Base-by-base conservation (phyloP, 2,113 vertebrate genomes). In the Scomber japonicus region DNA sequence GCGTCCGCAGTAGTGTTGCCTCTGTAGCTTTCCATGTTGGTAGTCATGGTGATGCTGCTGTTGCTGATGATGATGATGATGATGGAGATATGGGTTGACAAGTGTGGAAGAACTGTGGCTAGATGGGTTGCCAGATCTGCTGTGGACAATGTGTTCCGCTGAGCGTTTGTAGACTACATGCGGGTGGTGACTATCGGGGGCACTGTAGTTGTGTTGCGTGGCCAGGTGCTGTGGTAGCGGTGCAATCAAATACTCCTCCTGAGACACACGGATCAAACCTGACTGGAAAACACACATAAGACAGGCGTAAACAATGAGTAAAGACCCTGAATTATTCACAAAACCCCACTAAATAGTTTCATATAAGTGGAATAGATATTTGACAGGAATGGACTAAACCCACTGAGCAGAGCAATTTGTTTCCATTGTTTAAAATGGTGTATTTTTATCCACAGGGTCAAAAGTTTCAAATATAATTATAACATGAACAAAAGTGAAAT, bases 1-100 rank as follows among this genome's bases (percentile, higher is more conserved):
- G 92, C 92, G 97, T 96, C 98, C 98, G 95, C 98, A 99, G 95
- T 97, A 99, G 89, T 99, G 97, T 81, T 97, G 97, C 93, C 93
- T 98, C 92, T 94, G 96, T 78, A 93, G 86, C 88, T 89, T 96
- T 85, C 89, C 87, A 3, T 90, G 95, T 73, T 85, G 93, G 88
- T 88, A 86, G 71, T 82, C 85, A 71, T 87, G 90, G 10, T 81
- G 94, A 53, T 56, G 94, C 16, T 85, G 89, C 24, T 61, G 91
- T 21, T 81, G 72, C 9, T 79, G 93, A 40, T 63, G 91, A 67
- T 89, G 87, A 46, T 80, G 87, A 46, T 80, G 86, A 51, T 81
- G 91, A 16, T 92, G 81, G 70, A 65, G 50, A 69, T 85, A 89
- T 51, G 81, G 82, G 15, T 53, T 91, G 66, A 60, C 89, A 16